Conservation (phyloP, 2,888 invertebrate genomes). For the Rhamnusium bicolor region DNA sequence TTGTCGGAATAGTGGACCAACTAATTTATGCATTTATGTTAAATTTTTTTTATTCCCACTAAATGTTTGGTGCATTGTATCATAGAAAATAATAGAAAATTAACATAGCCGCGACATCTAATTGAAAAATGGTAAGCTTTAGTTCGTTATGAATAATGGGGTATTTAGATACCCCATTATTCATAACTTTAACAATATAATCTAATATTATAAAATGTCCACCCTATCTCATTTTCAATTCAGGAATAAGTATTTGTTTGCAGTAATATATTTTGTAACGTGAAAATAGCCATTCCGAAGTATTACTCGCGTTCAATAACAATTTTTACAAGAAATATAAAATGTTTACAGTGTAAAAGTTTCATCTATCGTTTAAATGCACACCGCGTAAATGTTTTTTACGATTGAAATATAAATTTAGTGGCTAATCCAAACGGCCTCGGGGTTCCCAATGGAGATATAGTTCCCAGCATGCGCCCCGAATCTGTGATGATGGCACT, state of each 20-base stretch:
- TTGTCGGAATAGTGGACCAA: too few relatives aligned
- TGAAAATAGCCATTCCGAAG: slow-evolving; percentile 36
- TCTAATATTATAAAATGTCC: too few relatives aligned
- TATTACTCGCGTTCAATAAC: slow-evolving; percentile 33
- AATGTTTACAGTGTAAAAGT: slow-evolving; percentile 35
- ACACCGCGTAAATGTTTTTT: slow-evolving; percentile 60
- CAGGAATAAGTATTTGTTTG: background rate
- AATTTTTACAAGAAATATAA: slow-evolving; percentile 39
- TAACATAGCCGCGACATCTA: too few relatives aligned
- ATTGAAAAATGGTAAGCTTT: too few relatives aligned
- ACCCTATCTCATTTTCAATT: background rate
- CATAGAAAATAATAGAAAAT: too few relatives aligned
- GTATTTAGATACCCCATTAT: too few relatives aligned
- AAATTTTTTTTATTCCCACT: too few relatives aligned
- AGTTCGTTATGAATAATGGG: too few relatives aligned
- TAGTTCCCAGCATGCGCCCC: slow-evolving; percentile 55
- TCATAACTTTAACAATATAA: too few relatives aligned
- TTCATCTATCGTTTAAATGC: slow-evolving; percentile 52
- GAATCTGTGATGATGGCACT: slow-evolving; percentile 52
- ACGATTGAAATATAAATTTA: slow-evolving; percentile 65
- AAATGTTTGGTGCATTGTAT: too few relatives aligned
- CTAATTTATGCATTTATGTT: too few relatives aligned
- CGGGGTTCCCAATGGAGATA: slow-evolving; percentile 53
- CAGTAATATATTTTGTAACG: slow-evolving; percentile 36
- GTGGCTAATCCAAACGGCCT: slow-evolving; percentile 58